Evolutionary conservation across 2,888 invertebrate species (phyloP).

Genomic region (Aphelenchoides bicaudatus): DNA sequence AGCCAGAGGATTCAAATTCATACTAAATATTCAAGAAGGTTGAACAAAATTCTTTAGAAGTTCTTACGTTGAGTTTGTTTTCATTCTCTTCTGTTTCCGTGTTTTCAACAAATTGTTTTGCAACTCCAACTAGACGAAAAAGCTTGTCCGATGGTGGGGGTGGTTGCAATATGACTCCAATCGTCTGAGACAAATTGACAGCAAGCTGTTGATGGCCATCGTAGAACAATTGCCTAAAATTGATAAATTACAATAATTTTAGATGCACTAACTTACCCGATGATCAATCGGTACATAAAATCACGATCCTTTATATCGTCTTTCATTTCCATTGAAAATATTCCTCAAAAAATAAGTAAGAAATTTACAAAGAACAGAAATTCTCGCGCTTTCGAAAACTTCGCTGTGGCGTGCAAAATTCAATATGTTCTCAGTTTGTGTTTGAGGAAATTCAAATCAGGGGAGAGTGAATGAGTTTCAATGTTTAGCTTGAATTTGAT

Average conservation of each 20-base stretch:
- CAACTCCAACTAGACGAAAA: constrained; percentile 69
- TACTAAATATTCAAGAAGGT: constrained; percentile 34
- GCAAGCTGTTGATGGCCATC: constrained; percentile 94
- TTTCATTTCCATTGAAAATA: too few relatives aligned
- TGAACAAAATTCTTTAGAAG: constrained; percentile 3
- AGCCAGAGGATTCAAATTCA: constrained; percentile 66
- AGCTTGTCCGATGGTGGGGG: constrained; percentile 93
- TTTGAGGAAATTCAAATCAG: too few relatives aligned
- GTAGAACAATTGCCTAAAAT: constrained; percentile 85
- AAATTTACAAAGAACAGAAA: too few relatives aligned
- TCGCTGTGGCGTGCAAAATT: too few relatives aligned
- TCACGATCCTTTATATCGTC: constrained; percentile 66
- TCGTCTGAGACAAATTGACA: constrained; percentile 72
- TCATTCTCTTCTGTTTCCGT: constrained; percentile 50
- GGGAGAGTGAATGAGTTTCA: too few relatives aligned
- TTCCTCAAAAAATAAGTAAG: too few relatives aligned
- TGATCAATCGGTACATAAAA: constrained; percentile 81
- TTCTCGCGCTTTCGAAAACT: too few relatives aligned
- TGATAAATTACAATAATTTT: constrained; percentile 16
- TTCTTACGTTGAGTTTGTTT: constrained; percentile 17
- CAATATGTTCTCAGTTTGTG: too few relatives aligned
- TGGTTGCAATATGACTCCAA: constrained; percentile 82
- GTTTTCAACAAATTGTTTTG: constrained; percentile 57
- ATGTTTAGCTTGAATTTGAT: too few relatives aligned
- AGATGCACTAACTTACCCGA: constrained; percentile 70